phyloP scores from a whole-genome alignment of 2,888 invertebrate genomes.

The Phyllotreta cruciferae region DNA sequence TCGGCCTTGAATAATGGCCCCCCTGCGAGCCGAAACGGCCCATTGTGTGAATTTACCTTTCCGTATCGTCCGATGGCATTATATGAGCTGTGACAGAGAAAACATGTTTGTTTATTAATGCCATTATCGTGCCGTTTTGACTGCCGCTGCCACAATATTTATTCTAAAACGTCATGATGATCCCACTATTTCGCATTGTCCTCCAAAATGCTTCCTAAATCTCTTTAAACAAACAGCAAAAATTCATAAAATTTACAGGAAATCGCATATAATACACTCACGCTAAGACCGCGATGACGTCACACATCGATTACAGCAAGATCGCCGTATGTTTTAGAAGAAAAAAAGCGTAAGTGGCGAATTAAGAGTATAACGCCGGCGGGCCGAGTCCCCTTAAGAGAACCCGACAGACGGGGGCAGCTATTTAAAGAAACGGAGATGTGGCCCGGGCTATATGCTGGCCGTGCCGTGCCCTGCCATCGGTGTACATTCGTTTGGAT shows the following conservation, averaged over 20 bases:
- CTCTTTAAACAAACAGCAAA: too few relatives aligned
- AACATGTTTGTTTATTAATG: conserved; percentile 36
- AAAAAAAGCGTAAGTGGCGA: too few relatives aligned
- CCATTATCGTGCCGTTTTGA: conserved; percentile 16
- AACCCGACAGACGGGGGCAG: conserved; percentile 18
- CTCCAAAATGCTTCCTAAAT: too few relatives aligned
- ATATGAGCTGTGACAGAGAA: conserved; percentile 36
- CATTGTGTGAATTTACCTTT: conserved; percentile 51
- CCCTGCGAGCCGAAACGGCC: conserved; percentile 53
- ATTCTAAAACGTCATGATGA: not conserved
- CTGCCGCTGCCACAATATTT: conserved; percentile 22
- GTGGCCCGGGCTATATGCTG: conserved; percentile 28
- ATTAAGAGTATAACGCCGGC: too few relatives aligned
- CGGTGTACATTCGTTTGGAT: conserved; percentile 45
- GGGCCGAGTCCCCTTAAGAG: not conserved
- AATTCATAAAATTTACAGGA: too few relatives aligned
- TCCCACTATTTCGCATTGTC: too few relatives aligned
- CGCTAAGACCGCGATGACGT: too few relatives aligned
- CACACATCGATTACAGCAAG: too few relatives aligned
- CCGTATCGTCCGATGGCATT: conserved; percentile 26
- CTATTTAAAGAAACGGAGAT: conserved; percentile 34
- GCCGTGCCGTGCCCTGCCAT: conserved; percentile 22
- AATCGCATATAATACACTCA: too few relatives aligned
- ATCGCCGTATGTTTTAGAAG: too few relatives aligned
- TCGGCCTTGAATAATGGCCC: conserved; percentile 54